Evolutionary conservation across 2,113 vertebrate genomes (phyloP), one percentile per base, ranked within the genome.

Genomic region (Electrona antarctica): DNA sequence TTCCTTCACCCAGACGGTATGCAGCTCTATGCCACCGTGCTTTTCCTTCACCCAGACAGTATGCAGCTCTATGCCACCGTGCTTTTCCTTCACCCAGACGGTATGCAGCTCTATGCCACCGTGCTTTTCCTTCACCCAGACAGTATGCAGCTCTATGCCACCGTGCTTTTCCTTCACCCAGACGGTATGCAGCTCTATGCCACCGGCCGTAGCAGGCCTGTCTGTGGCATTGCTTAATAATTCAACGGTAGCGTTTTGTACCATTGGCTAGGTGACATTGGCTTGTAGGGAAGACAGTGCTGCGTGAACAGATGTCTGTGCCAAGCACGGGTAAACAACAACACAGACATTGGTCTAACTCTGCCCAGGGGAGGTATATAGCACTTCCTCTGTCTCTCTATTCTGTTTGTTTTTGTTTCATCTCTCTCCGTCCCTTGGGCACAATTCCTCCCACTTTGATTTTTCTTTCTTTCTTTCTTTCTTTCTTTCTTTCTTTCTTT

Each of bases 291-390:
- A 74, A 85, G 79, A 61, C 29, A 52, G 66, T 83, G 84, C 90
- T 86, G 88, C 62, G 90, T 29, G 80, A 92, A 78, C 92, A 92
- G 90, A 92, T 92, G 92, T 90, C 88, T 82, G 64, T 77, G 76
- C 68, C 76, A 77, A 75, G 77, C 73, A 73, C 61, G 67, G 76
- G 81, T 88, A 88, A 91, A 89, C 85, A 87, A 77, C 84, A 80
- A 75, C 45, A 46, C 69, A 73, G 76, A 72, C 74, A 67, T 77
- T 65, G 59, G 67, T 82, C 82, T 80, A 76, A 88, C 76, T 79
- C 56, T 54, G 67, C 71, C 73, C 64, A 41, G 11, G 76, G 88
- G 11, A 84, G 75, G 73, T 77, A 76, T 66, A 64, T 49, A 21
- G 57, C 8, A 3, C 5, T 51, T 71, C 47, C 58, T 83, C 68